Conservation (phyloP, 2,113 vertebrate genomes). For the Mohoua ochrocephala region DNA sequence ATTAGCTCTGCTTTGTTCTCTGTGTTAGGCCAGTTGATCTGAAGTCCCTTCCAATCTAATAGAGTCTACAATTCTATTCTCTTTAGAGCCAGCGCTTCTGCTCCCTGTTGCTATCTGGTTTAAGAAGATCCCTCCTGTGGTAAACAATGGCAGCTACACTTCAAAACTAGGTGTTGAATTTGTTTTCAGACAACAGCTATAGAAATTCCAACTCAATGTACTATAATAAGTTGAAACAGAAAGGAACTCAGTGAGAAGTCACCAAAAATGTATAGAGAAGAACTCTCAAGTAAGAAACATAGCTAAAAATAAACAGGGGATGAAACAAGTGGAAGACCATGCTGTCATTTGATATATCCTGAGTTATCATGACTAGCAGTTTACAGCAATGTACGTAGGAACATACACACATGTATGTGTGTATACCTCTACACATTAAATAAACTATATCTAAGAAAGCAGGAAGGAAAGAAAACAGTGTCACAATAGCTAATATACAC, state of each 20-base stretch:
- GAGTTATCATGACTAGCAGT: background rate
- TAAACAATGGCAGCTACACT: background rate
- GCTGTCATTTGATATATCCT: background rate
- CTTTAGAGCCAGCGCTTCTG: background rate
- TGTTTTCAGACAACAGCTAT: background rate
- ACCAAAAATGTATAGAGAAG: background rate
- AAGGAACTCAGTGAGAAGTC: background rate
- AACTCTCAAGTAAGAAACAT: background rate
- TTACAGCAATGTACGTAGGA: background rate
- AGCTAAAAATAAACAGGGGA: background rate
- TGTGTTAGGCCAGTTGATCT: background rate
- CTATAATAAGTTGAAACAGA: background rate
- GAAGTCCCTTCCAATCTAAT: background rate
- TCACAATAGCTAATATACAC: background rate
- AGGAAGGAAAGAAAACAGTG: background rate
- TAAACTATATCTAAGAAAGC: background rate
- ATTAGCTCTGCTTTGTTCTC: background rate
- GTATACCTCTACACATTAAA: background rate
- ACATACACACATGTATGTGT: fast-evolving
- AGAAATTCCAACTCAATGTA: background rate
- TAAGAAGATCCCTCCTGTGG: background rate
- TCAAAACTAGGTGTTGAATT: background rate
- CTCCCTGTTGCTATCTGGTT: background rate
- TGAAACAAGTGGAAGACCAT: background rate
- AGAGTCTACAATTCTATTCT: background rate